Percentiles rank a stretch among this genome's conserved stretches.
These are phyloP conservation scores for Pogonus chalceus DNA, from an alignment of 1,140 invertebrate species.

Conservation along the genomic window DNA sequence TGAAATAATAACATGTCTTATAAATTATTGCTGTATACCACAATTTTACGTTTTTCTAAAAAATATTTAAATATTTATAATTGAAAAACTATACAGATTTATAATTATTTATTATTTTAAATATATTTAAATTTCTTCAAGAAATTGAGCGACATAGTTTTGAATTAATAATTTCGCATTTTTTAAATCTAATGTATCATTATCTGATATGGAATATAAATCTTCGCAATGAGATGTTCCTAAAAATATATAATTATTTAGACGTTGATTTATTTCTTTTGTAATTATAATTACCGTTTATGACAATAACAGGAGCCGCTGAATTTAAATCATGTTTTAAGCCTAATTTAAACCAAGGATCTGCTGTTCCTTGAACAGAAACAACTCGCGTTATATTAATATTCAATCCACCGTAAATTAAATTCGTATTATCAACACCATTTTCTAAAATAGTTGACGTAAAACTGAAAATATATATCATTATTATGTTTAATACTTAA, in stretches of 20 bases:
- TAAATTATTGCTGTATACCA: too few relatives aligned
- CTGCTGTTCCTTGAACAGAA: slow-evolving; percentile 50
- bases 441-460: slow-evolving; percentile 36
- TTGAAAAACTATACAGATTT: too few relatives aligned
- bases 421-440: slow-evolving; percentile 46
- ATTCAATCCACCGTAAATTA: slow-evolving; percentile 45
- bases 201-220: background rate
- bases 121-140: too few relatives aligned
- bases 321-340: slow-evolving; percentile 41
- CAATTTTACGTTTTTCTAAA: too few relatives aligned
- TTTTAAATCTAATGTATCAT: too few relatives aligned
- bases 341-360: slow-evolving; percentile 54
- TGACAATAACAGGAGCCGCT: slow-evolving; percentile 41
- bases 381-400: slow-evolving; percentile 49
- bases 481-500: too few relatives aligned
- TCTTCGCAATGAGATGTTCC: slow-evolving; percentile 3
- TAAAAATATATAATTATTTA: background rate
- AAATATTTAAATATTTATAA: too few relatives aligned
- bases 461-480: slow-evolving; percentile 29
- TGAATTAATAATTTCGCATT: too few relatives aligned
- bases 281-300: slow-evolving; percentile 18
- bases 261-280: background rate
- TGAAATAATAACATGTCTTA: too few relatives aligned
- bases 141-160: too few relatives aligned
- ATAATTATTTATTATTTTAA: too few relatives aligned